A percentile compares a stretch with the other conserved stretches of the same genome.
Evolutionary conservation across 1,140 invertebrate genomes (phyloP).

Genomic region (Matsumurasca onukii): DNA sequence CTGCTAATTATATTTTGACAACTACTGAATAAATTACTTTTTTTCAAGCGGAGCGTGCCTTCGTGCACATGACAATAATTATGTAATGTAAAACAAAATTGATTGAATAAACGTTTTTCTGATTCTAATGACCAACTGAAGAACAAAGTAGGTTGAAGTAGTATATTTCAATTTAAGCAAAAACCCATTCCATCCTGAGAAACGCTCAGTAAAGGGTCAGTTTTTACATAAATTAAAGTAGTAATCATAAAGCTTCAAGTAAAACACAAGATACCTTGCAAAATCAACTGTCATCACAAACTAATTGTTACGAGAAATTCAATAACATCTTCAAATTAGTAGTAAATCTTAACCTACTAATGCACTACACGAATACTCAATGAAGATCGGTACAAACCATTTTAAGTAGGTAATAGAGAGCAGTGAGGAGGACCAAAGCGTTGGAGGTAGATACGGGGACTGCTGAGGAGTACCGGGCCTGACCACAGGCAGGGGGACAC

Average conservation of each 20-base stretch:
- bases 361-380: slow-evolving; percentile 27
- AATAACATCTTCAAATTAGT: background rate
- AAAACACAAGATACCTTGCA: background rate
- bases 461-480: slow-evolving; percentile 62
- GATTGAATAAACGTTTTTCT: too few relatives aligned
- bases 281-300: background rate
- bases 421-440: slow-evolving; percentile 49
- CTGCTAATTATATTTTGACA: too few relatives aligned
- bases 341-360: background rate
- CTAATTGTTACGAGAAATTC: background rate
- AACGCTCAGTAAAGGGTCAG: background rate
- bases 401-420: slow-evolving; percentile 42
- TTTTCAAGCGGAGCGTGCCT: too few relatives aligned
- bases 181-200: too few relatives aligned
- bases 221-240: background rate
- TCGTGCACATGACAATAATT: too few relatives aligned
- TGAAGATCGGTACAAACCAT: slow-evolving; percentile 34
- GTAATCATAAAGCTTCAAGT: background rate
- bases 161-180: too few relatives aligned
- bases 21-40: too few relatives aligned
- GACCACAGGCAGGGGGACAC: slow-evolving; percentile 88
- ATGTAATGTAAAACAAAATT: too few relatives aligned
- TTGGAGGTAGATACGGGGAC: slow-evolving; percentile 47
- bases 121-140: too few relatives aligned
- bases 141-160: too few relatives aligned